phyloP scores from a whole-genome alignment of 2,797 vertebrate genomes.

The Tapirus indicus region DNA sequence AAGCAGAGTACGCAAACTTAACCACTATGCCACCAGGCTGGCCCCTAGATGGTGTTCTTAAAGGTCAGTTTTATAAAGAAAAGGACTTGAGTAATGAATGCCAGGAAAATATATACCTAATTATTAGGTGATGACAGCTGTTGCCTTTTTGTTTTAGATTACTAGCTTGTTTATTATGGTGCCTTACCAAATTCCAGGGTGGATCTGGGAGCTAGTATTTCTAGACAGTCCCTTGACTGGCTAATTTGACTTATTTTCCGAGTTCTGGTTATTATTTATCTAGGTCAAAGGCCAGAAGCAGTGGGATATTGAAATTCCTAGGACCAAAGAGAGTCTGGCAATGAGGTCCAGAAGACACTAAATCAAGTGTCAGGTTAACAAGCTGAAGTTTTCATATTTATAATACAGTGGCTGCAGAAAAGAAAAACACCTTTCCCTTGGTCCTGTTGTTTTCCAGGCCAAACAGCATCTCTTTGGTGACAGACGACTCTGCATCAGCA shows the following conservation, averaged over 20 bases:
- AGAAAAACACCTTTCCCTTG: background rate
- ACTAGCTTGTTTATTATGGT: background rate
- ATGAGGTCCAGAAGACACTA: background rate
- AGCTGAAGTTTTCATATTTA: background rate
- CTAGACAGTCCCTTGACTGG: background rate
- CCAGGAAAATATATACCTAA: background rate
- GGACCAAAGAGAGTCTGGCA: constrained; percentile 4
- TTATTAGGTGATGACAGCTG: no score
- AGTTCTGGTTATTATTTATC: background rate
- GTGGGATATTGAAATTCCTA: background rate
- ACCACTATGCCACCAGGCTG: no score
- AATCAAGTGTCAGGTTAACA: constrained; percentile 22
- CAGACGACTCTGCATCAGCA: background rate
- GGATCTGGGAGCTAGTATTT: constrained; percentile 45
- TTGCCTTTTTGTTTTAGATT: background rate
- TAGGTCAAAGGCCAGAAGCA: constrained; percentile 19
- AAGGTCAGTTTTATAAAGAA: background rate
- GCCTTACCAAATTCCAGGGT: constrained; percentile 51
- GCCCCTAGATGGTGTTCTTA: background rate
- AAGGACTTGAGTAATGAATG: background rate
- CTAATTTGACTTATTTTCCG: background rate
- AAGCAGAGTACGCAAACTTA: no score
- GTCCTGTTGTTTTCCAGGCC: background rate
- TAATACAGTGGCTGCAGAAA: background rate
- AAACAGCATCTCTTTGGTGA: background rate